These are phyloP conservation scores for Tetrao urogallus DNA, from an alignment of 2,113 vertebrate species.

Conservation along the genomic window DNA sequence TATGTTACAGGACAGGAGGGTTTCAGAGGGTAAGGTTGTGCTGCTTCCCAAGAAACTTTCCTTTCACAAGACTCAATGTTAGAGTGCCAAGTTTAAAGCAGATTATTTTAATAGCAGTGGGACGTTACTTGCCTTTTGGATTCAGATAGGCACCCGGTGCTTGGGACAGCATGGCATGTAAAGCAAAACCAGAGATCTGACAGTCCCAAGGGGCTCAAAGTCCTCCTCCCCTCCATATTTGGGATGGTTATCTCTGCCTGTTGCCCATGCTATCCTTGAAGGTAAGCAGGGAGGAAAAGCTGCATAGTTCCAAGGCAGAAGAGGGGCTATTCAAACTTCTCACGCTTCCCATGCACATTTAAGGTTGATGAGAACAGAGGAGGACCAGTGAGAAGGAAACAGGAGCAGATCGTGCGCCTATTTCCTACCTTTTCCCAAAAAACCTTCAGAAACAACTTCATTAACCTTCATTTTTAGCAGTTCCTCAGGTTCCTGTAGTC, in stretches of 20 bases:
- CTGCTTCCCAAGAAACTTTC: not conserved
- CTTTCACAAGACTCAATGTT: not conserved
- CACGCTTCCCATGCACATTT: accelerated
- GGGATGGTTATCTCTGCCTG: not conserved
- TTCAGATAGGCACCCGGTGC: not conserved
- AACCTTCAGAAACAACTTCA: not conserved
- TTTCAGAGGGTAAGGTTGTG: not conserved
- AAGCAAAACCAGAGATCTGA: not conserved
- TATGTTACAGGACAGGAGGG: not conserved
- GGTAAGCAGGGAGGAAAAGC: not conserved
- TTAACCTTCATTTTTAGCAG: not conserved
- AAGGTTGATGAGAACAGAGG: not conserved
- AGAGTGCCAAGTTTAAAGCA: not conserved
- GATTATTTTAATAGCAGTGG: not conserved
- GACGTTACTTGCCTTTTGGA: not conserved
- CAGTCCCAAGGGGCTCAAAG: not conserved
- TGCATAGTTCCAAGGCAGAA: not conserved
- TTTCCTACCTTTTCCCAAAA: not conserved
- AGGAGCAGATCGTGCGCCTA: not conserved
- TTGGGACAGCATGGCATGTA: not conserved
- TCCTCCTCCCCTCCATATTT: not conserved
- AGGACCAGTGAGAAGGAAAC: not conserved
- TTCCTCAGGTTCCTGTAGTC: not conserved
- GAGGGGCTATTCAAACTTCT: not conserved
- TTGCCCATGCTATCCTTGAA: not conserved